Evolutionary conservation across 2,113 vertebrate species (phyloP).

Genomic region (Silurus asotus): DNA sequence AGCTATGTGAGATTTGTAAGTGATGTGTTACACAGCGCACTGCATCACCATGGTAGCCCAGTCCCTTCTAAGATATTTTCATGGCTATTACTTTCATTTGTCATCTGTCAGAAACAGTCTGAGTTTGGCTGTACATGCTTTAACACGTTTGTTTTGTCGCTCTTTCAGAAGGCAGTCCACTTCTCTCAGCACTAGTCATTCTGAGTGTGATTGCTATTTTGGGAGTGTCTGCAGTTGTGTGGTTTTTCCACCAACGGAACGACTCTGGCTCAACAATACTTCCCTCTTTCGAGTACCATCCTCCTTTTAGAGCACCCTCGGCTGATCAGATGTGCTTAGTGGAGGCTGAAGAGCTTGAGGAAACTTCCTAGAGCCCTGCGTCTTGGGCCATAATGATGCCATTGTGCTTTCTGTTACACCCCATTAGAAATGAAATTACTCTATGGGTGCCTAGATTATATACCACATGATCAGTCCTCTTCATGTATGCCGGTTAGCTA

Average conservation of each 20-base stretch:
- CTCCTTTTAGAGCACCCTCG: slow-evolving; percentile 68
- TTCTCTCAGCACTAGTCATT: slow-evolving; percentile 76
- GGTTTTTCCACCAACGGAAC: slow-evolving; percentile 80
- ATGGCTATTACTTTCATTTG: neutral
- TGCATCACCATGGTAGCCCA: neutral
- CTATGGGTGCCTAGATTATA: neutral
- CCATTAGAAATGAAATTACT: slow-evolving; percentile 3
- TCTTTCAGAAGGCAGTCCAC: slow-evolving; percentile 58
- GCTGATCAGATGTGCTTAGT: slow-evolving; percentile 77
- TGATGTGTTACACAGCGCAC: neutral
- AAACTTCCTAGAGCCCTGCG: slow-evolving; percentile 59
- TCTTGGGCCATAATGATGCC: neutral
- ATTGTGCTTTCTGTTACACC: slow-evolving; percentile 1
- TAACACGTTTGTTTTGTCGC: slow-evolving; percentile 41
- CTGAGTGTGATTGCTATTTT: slow-evolving; percentile 75
- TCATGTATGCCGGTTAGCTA: neutral
- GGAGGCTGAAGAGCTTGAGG: slow-evolving; percentile 78
- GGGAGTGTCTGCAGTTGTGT: slow-evolving; percentile 72
- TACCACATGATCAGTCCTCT: slow-evolving; percentile 4
- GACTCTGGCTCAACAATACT: slow-evolving; percentile 62
- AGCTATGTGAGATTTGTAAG: neutral
- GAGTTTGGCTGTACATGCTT: neutral
- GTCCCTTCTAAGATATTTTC: neutral
- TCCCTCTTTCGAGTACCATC: slow-evolving; percentile 73
- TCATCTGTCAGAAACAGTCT: neutral